Conservation (phyloP, 2,888 invertebrate species). For the Corythucha ciliata region DNA sequence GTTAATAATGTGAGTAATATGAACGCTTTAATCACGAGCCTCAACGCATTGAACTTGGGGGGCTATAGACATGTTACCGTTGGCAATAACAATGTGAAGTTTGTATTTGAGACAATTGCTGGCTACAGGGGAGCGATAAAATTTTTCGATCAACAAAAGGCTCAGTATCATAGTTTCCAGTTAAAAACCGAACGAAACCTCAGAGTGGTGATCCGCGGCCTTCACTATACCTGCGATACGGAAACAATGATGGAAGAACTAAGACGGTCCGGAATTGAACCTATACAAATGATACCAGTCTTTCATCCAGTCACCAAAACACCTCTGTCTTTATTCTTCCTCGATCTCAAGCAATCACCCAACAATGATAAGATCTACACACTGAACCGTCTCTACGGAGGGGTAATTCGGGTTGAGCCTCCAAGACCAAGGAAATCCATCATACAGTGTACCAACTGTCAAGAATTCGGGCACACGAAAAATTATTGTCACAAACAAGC, state of each 20-base stretch:
- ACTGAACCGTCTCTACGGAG: constrained; percentile 6
- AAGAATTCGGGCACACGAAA: constrained; percentile 6
- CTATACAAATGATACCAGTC: constrained; percentile 13
- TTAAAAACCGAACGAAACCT: constrained; percentile 9
- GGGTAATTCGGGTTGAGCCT: constrained; percentile 12
- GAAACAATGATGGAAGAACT: constrained; percentile 11
- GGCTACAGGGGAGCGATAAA: too few species aligned
- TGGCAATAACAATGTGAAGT: too few species aligned
- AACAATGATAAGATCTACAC: constrained; percentile 4
- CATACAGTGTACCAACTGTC: constrained; percentile 10
- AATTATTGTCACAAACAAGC: constrained; percentile 2
- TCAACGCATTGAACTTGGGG: too few species aligned
- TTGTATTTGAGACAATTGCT: too few species aligned
- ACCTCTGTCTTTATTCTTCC: constrained; percentile 8
- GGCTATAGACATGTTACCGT: too few species aligned
- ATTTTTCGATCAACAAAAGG: too few species aligned
- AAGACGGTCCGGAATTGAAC: too few species aligned
- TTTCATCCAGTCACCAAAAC: constrained; percentile 15
- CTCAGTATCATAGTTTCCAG: constrained; percentile 15
- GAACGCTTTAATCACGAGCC: too few species aligned
- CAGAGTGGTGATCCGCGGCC: constrained; percentile 12
- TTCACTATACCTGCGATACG: constrained; percentile 2
- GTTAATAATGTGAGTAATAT: too few species aligned
- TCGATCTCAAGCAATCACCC: constrained; percentile 6
- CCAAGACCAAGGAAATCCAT: constrained; percentile 8